Percentiles rank a stretch among this genome's conserved stretches.
Conservation (phyloP, 2,888 invertebrate genomes). For the Endomychus coccineus region DNA sequence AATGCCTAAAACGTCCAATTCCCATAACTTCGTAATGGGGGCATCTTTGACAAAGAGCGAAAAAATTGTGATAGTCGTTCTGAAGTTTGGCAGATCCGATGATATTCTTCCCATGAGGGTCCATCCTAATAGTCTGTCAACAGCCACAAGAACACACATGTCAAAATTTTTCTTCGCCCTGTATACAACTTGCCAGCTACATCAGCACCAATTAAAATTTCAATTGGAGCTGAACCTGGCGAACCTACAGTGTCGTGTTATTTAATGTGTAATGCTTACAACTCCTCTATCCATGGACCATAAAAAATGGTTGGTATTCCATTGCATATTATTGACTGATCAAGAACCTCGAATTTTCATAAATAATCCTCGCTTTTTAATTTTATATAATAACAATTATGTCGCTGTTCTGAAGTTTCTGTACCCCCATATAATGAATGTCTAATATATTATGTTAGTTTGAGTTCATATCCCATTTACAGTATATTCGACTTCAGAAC, state of each 20-base stretch:
- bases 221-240: too few relatives aligned
- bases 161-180: slow-evolving; percentile 15
- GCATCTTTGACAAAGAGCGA: slow-evolving; percentile 16
- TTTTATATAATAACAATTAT: too few relatives aligned
- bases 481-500: too few relatives aligned
- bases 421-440: too few relatives aligned
- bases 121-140: slow-evolving; percentile 29
- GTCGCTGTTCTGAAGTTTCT: too few relatives aligned
- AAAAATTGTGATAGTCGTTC: slow-evolving; percentile 12
- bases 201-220: slow-evolving; percentile 10
- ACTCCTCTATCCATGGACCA: slow-evolving; percentile 9
- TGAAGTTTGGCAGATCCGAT: too few relatives aligned
- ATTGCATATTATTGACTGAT: slow-evolving; percentile 4
- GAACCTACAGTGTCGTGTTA: too few relatives aligned
- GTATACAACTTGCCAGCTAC: slow-evolving; percentile 9
- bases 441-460: too few relatives aligned
- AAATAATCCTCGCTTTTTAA: background rate
- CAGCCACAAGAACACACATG: slow-evolving; percentile 25
- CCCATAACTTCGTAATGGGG: slow-evolving; percentile 29
- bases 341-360: slow-evolving; percentile 6
- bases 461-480: too few relatives aligned
- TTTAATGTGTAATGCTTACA: slow-evolving; percentile 2
- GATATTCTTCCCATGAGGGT: slow-evolving; percentile 28
- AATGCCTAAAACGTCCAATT: slow-evolving; percentile 31
- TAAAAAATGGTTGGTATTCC: slow-evolving; percentile 3